phyloP scores from a whole-genome alignment of 2,113 vertebrate genomes.

The Vulpes vulpes region DNA sequence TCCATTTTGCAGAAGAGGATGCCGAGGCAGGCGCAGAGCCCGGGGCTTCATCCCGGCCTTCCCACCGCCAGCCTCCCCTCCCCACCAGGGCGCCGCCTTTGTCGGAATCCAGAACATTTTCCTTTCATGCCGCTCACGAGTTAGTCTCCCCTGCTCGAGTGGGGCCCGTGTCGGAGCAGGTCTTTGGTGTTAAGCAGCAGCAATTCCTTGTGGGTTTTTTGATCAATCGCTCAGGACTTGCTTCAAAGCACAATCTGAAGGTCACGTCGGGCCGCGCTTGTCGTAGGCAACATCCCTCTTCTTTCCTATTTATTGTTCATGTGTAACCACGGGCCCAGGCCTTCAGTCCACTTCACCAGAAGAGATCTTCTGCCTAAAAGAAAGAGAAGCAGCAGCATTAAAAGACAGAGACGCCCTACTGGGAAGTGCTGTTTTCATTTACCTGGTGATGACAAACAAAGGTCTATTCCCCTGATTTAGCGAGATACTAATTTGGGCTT shows the following conservation, averaged over 20 bases:
- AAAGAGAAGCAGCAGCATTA: neutral
- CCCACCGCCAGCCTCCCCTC: fast-evolving
- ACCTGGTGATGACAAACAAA: neutral
- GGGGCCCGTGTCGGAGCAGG: fast-evolving
- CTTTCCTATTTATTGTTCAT: neutral
- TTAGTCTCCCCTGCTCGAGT: fast-evolving
- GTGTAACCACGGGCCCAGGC: fast-evolving
- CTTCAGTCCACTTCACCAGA: neutral
- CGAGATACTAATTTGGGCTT: neutral
- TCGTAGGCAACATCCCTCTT: neutral
- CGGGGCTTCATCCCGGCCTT: fast-evolving
- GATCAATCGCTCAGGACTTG: too few relatives aligned
- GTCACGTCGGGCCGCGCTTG: fast-evolving
- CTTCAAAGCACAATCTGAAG: fast-evolving
- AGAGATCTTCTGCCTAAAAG: neutral
- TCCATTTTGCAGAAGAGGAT: fast-evolving
- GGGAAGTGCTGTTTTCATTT: neutral
- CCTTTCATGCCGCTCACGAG: fast-evolving
- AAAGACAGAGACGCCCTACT: neutral
- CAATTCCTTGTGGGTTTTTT: neutral
- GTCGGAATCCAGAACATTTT: fast-evolving
- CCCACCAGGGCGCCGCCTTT: fast-evolving
- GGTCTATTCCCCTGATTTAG: neutral
- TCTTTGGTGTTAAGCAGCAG: neutral
- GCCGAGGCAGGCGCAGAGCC: fast-evolving